Evolutionary conservation across 2,113 vertebrate species (phyloP), one percentile per base, ranked within the genome.

Genomic region (Orientallactaga bullata): DNA sequence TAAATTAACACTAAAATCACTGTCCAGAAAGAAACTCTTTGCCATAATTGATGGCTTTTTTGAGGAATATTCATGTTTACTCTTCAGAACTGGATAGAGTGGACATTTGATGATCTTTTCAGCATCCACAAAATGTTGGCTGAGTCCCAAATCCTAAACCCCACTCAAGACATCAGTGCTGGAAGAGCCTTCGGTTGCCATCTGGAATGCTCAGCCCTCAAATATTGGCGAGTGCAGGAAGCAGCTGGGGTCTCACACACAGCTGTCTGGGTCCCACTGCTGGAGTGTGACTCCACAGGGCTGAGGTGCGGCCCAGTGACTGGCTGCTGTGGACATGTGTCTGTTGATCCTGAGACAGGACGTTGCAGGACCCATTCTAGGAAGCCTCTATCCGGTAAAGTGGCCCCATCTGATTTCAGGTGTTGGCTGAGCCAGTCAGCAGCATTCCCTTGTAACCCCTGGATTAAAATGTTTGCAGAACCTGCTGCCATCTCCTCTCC

Each of bases 1-100:
- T 97, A 97, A 96, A 98, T 96, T 93, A 98, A 97, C 95, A 93
- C 58, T 16, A 95, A 96, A 96, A 96, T 86, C 85, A 79, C 78
- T 97, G 97, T 97, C 95, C 82, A 97, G 95, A 95, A 97, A 88
- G 71, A 28, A 80, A 93, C 87, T 94, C 96, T 96, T 96, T 95
- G 68, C 37, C 81, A 0, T 90, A 88, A 97, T 96, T 96, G 96
- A 97, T 95, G 85, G 28, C 86, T 94, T 92, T 82, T 58, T 20
- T 13, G 63, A 28, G n/a, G 83, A 92, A 82, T 73, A 42, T 72
- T 96, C 93, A 16, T 88, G 95, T 97, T 97, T 95, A 71, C 60
- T 94, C 74, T 94, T 89, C 69, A 37, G 39, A 63, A 10, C 85
- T 60, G 58, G 10, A 24, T 5, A 94, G 85, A 78, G 93, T 2